Evolutionary conservation across 2,797 vertebrate genomes (phyloP).

Genomic region (Lithobates sylvaticus): DNA sequence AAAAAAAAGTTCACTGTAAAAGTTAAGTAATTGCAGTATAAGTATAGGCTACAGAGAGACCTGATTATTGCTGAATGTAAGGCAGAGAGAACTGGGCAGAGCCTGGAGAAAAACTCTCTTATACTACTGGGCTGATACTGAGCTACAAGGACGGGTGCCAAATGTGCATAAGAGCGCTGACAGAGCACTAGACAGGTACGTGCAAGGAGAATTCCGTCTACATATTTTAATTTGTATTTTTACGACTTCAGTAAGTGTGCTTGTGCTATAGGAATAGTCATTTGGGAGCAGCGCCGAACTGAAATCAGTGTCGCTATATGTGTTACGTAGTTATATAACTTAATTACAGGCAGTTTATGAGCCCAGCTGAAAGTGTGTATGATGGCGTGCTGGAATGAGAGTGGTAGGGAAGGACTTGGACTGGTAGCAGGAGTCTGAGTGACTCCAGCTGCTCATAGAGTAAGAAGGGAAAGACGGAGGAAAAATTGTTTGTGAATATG

Average conservation of each 20-base stretch:
- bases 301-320: background rate
- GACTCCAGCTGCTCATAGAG: slow-evolving; percentile 26
- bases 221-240: background rate
- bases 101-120: slow-evolving; percentile 15
- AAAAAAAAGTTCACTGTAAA: background rate
- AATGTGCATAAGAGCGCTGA: slow-evolving; percentile 21
- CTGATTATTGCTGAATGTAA: slow-evolving; percentile 21
- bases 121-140: slow-evolving; percentile 12
- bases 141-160: slow-evolving; percentile 26
- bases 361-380: slow-evolving; percentile 18
- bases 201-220: slow-evolving; percentile 10
- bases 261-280: background rate
- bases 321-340: background rate
- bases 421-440: slow-evolving; percentile 1
- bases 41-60: slow-evolving; percentile 6
- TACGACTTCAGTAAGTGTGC: background rate
- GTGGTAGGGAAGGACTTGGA: background rate
- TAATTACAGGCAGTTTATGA: background rate
- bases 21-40: slow-evolving; percentile 32
- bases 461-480: background rate
- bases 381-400: slow-evolving; percentile 6
- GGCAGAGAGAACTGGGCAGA: slow-evolving; percentile 7
- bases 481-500: background rate
- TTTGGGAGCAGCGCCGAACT: background rate
- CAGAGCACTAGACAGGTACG: slow-evolving; percentile 26